Conservation (phyloP, 2,113 vertebrate genomes). For the Strix uralensis region DNA sequence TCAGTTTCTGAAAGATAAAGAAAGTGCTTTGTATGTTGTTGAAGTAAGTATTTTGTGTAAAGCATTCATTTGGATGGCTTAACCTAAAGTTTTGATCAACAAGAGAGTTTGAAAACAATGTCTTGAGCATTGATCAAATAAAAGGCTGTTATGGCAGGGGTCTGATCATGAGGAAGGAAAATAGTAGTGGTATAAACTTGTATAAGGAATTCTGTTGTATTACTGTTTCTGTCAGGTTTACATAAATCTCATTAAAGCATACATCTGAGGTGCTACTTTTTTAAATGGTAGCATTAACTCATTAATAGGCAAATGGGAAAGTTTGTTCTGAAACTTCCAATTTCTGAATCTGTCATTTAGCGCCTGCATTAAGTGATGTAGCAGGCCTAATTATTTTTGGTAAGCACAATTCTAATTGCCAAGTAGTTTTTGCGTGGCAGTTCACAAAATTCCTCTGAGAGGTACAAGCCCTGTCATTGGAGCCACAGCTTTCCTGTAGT, state of each 20-base stretch:
- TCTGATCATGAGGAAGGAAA: constrained; percentile 49
- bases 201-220: constrained; percentile 46
- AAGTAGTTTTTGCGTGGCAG: constrained; percentile 3
- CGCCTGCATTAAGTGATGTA: background rate
- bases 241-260: background rate
- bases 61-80: constrained; percentile 69
- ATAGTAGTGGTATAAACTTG: constrained; percentile 30
- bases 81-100: constrained; percentile 54
- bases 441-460: background rate
- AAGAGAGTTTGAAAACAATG: constrained; percentile 33
- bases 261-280: constrained; percentile 4
- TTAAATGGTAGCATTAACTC: background rate
- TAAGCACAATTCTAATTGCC: constrained; percentile 17
- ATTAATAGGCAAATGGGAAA: constrained; percentile 47
- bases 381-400: background rate
- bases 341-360: background rate
- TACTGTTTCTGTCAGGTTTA: constrained; percentile 40
- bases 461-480: background rate
- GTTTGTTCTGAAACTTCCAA: background rate
- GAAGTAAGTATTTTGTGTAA: constrained; percentile 82
- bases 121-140: constrained; percentile 44
- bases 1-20: constrained; percentile 84
- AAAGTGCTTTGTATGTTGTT: constrained; percentile 84
- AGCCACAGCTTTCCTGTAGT: background rate
- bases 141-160: constrained; percentile 51